Evolutionary conservation across 92 coral and sea anemone species (phyloP).

Genomic region (Porites rus): DNA sequence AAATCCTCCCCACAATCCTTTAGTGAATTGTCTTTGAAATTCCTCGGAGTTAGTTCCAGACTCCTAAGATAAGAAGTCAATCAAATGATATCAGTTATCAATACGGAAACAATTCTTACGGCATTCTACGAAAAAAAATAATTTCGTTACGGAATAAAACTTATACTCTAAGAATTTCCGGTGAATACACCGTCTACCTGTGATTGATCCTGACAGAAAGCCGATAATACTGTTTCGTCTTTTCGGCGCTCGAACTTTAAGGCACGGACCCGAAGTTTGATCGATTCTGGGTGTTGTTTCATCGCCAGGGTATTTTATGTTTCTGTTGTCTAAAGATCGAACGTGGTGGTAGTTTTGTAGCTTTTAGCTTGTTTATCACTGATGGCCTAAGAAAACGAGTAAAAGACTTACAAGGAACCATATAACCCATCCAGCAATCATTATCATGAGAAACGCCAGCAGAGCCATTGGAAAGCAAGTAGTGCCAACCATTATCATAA

Average conservation of each 20-base stretch:
- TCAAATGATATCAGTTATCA: background rate
- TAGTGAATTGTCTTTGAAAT: constrained; percentile 47
- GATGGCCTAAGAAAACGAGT: background rate
- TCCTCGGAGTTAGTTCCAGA: constrained; percentile 23
- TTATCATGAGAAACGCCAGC: constrained; percentile 43
- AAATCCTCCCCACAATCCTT: constrained; percentile 54
- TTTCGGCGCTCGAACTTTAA: too few relatives aligned
- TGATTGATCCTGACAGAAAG: too few relatives aligned
- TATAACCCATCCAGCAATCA: constrained; percentile 65
- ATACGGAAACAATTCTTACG: background rate
- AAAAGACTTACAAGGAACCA: constrained; percentile 79
- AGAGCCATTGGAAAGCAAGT: constrained; percentile 51
- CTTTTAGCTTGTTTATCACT: background rate
- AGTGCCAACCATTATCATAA: constrained; percentile 45
- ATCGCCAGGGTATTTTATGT: too few relatives aligned
- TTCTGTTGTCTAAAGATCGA: background rate
- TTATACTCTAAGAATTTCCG: too few relatives aligned
- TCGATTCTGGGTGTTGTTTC: too few relatives aligned
- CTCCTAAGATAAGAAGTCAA: constrained; percentile 26
- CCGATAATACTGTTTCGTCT: too few relatives aligned
- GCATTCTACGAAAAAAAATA: background rate
- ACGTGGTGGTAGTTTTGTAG: background rate
- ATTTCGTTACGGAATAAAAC: too few relatives aligned
- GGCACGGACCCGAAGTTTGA: too few relatives aligned
- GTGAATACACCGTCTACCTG: too few relatives aligned